phyloP scores from a whole-genome alignment of 1,140 invertebrate species.

The Atta colombica region DNA sequence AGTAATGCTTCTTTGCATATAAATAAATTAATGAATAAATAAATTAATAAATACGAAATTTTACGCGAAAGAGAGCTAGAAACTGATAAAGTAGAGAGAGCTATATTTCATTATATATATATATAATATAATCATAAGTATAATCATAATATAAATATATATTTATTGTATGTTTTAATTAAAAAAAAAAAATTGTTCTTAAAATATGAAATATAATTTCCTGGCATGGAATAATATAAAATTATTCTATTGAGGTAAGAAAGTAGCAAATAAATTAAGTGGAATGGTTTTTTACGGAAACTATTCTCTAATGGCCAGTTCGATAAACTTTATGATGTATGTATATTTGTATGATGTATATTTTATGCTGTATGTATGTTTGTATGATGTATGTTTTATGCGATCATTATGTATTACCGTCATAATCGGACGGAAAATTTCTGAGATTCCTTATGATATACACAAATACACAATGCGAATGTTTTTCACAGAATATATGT shows the following conservation, averaged over 20 bases:
- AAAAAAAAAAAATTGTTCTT: not conserved
- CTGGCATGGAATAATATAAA: not conserved
- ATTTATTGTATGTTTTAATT: conserved; percentile 45
- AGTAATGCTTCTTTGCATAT: conserved; percentile 37
- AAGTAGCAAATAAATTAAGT: not conserved
- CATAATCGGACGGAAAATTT: conserved; percentile 68
- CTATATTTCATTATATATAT: not conserved
- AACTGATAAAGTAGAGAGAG: not conserved
- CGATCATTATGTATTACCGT: conserved; percentile 55
- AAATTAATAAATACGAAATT: conserved; percentile 62
- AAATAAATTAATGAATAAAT: conserved; percentile 52
- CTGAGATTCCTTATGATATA: conserved; percentile 56
- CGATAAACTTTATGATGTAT: conserved; percentile 11
- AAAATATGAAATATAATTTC: not conserved
- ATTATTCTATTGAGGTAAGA: conserved; percentile 11
- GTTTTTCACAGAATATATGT: not conserved
- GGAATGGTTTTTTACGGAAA: not conserved
- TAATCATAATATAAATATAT: conserved; percentile 20
- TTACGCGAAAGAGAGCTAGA: conserved; percentile 1
- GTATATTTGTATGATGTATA: no score
- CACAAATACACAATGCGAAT: conserved; percentile 13
- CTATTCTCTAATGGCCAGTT: not conserved
- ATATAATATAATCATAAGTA: no score
- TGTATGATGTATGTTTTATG: conserved; percentile 1
- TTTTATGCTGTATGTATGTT: no score